Evolutionary conservation across 1,140 invertebrate genomes (phyloP), one percentile per base, ranked within the genome.

Genomic region (Rhopalosiphum maidis): DNA sequence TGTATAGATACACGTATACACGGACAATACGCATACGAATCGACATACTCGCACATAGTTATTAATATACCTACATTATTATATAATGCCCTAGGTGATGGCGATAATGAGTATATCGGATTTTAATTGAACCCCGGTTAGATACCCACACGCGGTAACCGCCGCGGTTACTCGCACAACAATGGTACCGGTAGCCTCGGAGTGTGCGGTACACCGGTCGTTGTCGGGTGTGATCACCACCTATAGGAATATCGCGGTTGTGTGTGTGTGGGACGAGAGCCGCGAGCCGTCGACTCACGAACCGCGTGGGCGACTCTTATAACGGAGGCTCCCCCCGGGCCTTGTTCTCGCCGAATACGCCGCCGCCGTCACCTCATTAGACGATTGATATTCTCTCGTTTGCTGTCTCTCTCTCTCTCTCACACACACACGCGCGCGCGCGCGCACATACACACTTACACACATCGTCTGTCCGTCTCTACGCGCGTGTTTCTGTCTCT

Each of bases 61-160:
- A 51, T 51, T 51, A 48, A n/a, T 87, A 87, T 15, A 2, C n/a
- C 41, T n/a, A 51, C 15, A 51, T 51, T 18, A 51, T 51, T 18
- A 22, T 21, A 21, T 21, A n/a, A 87, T 82, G 30, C 43, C 18
- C 43, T n/a, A 15, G 41, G 41, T 46, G 2, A 15, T 30, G 30
- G 5, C 60, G 90, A 48, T 82, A 91, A 82, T 83, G 68, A 91
- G 90, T 91, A 48, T 91, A 91, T 91, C 68, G 90, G 90, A 91
- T 91, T 83, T 91, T 91, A 91, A 91, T 91, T 91, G 90, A 91
- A 48, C 41, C 37, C 90, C 60, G 60, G 15, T 35, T 35, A 54
- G 54, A 55, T 54, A 43, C 90, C 90, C 37, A 77, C 55, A n/a
- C 35, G 35, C 37, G 41, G 90, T 43, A 68, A 60, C 35, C 35